Evolutionary conservation across 2,113 vertebrate genomes (phyloP), one percentile per base, ranked within the genome.

Genomic region (Garra rufa): DNA sequence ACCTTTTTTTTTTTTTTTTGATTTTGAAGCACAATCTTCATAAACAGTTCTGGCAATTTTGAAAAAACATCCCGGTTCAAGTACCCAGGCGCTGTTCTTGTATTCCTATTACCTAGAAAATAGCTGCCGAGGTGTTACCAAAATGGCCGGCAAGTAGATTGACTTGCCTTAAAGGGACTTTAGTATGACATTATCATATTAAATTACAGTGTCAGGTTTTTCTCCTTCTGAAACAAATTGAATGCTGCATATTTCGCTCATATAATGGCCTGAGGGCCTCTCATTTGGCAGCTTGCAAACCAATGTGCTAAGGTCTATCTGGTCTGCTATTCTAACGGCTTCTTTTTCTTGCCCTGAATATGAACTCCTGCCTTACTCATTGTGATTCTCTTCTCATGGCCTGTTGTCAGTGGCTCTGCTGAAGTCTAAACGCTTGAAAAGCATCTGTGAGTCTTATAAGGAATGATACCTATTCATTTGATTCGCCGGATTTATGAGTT

Each of bases 311-410:
- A 76, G 52, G 79, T 85, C 61, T 76, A 69, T 76, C 73, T 17
- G 67, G 63, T 57, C 70, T 86, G 71, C 63, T 70, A 48, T 61
- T 67, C 44, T 67, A 41, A 73, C 81, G 43, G 48, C 75, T 85
- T 63, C 76, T 81, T 75, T 61, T 65, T 55, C 26, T 46, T 89
- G 77, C 71, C 69, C 84, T 83, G 80, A 74, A 80, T 43, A 87
- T 87, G 78, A 85, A 88, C 80, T 81, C 57, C 19, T 21, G 38
- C 21, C 38, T 73, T 82, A 13, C 76, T 86, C 87, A 86, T 86
- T 84, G 71, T 84, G 82, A 77, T 88, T 81, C 77, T 57, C 65
- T 50, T 77, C 77, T 84, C 82, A 84, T 50, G 24, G 63, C 57
- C 41, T 63, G 76, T 88, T 83, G 67, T 83, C 78, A 79, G 41